Conservation (phyloP, 2,888 invertebrate genomes). For the Drosophila merina region DNA sequence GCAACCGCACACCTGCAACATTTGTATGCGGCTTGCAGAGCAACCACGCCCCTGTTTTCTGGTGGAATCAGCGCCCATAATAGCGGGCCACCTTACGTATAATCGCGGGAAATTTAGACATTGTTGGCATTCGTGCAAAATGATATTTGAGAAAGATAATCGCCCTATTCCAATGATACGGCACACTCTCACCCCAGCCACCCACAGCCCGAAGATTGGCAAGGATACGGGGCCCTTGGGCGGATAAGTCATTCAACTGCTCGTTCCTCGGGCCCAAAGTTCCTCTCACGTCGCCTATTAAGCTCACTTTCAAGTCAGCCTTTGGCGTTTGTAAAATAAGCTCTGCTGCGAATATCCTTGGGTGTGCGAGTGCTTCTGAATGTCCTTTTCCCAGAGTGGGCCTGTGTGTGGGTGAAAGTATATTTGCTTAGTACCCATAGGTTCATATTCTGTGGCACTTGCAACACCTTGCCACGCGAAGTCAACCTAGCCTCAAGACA, state of each 20-base stretch:
- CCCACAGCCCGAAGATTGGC: constrained; percentile 1
- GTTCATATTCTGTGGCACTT: constrained; percentile 45
- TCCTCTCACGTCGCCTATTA: constrained; percentile 47
- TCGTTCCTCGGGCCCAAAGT: constrained; percentile 28
- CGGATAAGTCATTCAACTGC: constrained; percentile 27
- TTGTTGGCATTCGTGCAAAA: constrained; percentile 75
- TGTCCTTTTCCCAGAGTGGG: constrained; percentile 7
- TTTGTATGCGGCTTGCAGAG: constrained; percentile 37
- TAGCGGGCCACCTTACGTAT: constrained; percentile 38
- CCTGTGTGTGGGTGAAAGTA: constrained; percentile 3
- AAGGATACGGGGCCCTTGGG: neutral
- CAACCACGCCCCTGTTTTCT: constrained; percentile 7
- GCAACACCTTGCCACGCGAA: constrained; percentile 55
- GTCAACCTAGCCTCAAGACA: constrained; percentile 29
- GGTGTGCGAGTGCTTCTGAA: constrained; percentile 9
- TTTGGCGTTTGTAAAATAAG: constrained; percentile 65
- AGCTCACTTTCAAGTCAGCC: constrained; percentile 63
- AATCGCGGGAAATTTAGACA: constrained; percentile 65
- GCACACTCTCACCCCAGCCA: constrained; percentile 23
- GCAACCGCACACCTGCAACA: constrained; percentile 57
- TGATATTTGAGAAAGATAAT: constrained; percentile 76
- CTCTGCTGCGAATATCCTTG: constrained; percentile 42
- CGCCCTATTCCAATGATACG: constrained; percentile 67
- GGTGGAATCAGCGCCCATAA: constrained; percentile 18
- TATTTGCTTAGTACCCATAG: constrained; percentile 59